Evolutionary conservation across 2,888 invertebrate species (phyloP).

Genomic region (Synergus umbraculus): DNA sequence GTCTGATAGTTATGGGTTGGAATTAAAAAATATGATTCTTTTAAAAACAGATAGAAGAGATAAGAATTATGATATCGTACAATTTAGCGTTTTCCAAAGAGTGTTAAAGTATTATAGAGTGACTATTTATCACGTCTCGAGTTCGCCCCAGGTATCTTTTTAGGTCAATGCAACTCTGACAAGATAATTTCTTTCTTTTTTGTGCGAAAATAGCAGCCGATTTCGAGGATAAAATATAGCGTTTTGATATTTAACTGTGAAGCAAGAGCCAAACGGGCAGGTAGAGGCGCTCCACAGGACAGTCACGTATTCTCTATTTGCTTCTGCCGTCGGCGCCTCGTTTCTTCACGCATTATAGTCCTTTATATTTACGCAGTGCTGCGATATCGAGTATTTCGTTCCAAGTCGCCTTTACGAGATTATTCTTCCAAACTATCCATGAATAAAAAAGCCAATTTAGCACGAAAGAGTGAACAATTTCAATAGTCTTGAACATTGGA

Average conservation of each 20-base stretch:
- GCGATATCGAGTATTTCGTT: slow-evolving; percentile 12
- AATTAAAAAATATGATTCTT: background rate
- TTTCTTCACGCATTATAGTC: slow-evolving; percentile 30
- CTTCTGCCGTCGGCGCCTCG: slow-evolving; percentile 37
- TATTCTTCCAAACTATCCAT: background rate
- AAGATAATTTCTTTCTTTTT: slow-evolving; percentile 36
- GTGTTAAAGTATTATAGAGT: slow-evolving; percentile 28
- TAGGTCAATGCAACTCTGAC: slow-evolving; percentile 27
- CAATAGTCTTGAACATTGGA: background rate
- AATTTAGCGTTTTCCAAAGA: slow-evolving; percentile 9
- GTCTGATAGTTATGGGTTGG: background rate
- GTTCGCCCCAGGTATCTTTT: slow-evolving; percentile 26
- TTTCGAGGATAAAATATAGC: slow-evolving; percentile 19
- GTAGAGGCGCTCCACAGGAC: slow-evolving; percentile 32
- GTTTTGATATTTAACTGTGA: slow-evolving; percentile 34
- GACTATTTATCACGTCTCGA: slow-evolving; percentile 25
- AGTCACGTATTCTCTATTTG: slow-evolving; percentile 41
- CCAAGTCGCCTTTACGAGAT: slow-evolving; percentile 25
- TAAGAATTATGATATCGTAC: background rate
- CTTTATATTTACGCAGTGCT: slow-evolving; percentile 33
- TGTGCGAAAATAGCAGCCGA: slow-evolving; percentile 11
- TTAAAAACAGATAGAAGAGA: background rate
- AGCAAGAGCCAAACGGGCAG: slow-evolving; percentile 23
- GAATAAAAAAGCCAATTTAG: slow-evolving; percentile 14
- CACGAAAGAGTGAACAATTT: slow-evolving; percentile 15